Base-by-base conservation (phyloP, 2,888 invertebrate species). In the Tetanocera ferruginea region DNA sequence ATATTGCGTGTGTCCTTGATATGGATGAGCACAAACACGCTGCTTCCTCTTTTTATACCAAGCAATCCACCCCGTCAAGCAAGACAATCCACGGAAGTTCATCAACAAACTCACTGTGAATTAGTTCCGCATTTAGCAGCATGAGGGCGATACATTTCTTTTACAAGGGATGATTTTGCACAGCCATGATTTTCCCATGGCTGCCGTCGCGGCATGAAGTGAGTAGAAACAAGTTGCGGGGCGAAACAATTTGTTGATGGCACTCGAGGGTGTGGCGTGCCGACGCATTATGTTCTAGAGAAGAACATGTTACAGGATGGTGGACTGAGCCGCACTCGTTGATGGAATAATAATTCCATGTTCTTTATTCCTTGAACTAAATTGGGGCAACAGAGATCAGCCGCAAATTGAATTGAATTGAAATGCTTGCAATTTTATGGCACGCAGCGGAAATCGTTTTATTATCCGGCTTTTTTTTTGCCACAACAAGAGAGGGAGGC, bases 391-490 rank as follows among this genome's bases (percentile, higher is more conserved):
- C 11, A 57, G 17, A 75, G 67, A 37, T 52, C 37, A 37, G 25
- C 25, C 70, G 80, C 81, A 84, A 83, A 86, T 86, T 86, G 86
- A 86, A 86, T 79, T 77, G 78, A 81, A 80, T 86, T 87, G 86
- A 86, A 86, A 85, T 86, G 83, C 86, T 81, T 83, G 80, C 83
- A 83, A 86, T 87, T 86, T 87, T 86, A 87, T 86, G 86, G 85
- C 87, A 87, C 84, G 84, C 84, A 85, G 83, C 84, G 86, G 85
- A 86, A 86, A 86, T 86, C 86, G 87, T 86, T 86, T 87, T 86
- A 86, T 86, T 86, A 86, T 86, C 86, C 86, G 84, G 79, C 73
- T 31, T 62, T 3, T 31, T 62, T 3, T 31, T n/a, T 51, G 55
- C 37, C 43, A 23, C 34, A 23, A 43, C 14, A 19, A 19, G 11